These are phyloP conservation scores for Radopholus similis DNA, from an alignment of 1,140 invertebrate genomes.

Conservation along the genomic window DNA sequence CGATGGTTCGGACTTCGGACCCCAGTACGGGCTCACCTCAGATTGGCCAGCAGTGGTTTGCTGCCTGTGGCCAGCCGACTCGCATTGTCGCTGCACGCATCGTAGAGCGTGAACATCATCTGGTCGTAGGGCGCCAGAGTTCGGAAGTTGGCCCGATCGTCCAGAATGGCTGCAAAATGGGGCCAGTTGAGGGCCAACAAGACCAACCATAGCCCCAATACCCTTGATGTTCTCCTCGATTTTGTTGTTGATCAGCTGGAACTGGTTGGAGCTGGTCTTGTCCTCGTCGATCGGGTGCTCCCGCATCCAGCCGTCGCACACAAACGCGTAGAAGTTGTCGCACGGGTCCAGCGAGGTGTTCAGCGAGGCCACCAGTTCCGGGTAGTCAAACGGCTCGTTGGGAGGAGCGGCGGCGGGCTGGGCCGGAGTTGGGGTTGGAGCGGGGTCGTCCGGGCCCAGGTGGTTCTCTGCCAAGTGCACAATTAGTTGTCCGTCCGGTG, in stretches of 20 bases:
- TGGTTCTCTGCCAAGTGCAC: not conserved
- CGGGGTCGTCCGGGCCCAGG: not conserved
- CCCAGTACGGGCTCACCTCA: not conserved
- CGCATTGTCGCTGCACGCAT: constrained; percentile 14
- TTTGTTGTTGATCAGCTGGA: constrained; percentile 17
- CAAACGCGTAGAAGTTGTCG: constrained; percentile 26
- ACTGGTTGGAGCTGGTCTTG: constrained; percentile 24
- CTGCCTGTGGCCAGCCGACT: not conserved
- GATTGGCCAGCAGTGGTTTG: not conserved
- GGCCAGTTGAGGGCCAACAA: not conserved
- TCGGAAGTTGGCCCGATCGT: constrained; percentile 14
- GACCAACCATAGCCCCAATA: not conserved
- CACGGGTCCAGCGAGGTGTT: constrained; percentile 21
- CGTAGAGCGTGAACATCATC: constrained; percentile 24
- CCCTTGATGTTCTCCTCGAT: constrained; percentile 29
- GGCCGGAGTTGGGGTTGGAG: not conserved
- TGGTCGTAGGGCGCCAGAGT: constrained; percentile 21
- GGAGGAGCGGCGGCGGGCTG: not conserved
- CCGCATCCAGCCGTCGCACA: constrained; percentile 23
- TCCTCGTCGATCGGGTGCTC: constrained; percentile 18
- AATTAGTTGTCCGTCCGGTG: not conserved
- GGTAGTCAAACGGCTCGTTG: constrained; percentile 8
- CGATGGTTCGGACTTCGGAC: not conserved
- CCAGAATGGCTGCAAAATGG: constrained; percentile 7
- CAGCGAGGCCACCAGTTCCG: constrained; percentile 19